Conservation (phyloP, 92 coral and sea anemone genomes). For the Ricordea florida region DNA sequence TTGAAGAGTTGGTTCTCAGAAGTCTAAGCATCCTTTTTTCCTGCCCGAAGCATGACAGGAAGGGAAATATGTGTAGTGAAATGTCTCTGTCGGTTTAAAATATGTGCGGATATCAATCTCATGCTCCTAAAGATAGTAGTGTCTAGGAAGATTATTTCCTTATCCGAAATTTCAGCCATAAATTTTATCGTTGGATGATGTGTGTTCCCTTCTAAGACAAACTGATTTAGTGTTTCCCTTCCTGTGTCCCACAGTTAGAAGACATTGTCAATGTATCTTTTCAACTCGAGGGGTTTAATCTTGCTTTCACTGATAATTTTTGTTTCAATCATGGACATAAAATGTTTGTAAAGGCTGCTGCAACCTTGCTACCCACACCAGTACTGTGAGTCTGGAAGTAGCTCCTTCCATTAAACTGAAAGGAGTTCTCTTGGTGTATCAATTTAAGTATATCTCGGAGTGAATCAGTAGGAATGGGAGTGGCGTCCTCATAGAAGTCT, state of each 20-base stretch:
- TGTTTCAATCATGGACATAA: constrained; percentile 7
- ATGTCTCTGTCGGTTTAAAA: background rate
- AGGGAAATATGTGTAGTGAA: too few species aligned
- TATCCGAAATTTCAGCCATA: background rate
- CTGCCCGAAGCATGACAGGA: too few species aligned
- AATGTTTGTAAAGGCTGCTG: constrained; percentile 12
- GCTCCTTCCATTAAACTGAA: constrained; percentile 11
- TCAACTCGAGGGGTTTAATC: constrained; percentile 14
- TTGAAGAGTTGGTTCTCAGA: too few species aligned
- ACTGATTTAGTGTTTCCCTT: background rate
- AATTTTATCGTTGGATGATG: constrained; percentile 3
- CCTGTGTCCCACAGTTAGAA: background rate
- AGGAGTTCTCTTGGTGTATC: constrained; percentile 8
- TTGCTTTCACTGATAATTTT: constrained; percentile 7
- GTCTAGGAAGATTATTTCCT: constrained; percentile 3
- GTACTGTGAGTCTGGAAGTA: constrained; percentile 10
- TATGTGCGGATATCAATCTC: constrained; percentile 12
- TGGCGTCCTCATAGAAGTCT: background rate
- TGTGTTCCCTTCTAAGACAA: background rate
- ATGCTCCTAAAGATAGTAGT: background rate
- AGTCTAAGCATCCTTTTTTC: too few species aligned
- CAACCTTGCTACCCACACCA: background rate
- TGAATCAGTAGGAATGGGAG: constrained; percentile 9
- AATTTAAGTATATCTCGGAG: constrained; percentile 19
- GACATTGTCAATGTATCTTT: background rate